Evolutionary conservation across 2,113 vertebrate species (phyloP).

Genomic region (Entelurus aequoreus): DNA sequence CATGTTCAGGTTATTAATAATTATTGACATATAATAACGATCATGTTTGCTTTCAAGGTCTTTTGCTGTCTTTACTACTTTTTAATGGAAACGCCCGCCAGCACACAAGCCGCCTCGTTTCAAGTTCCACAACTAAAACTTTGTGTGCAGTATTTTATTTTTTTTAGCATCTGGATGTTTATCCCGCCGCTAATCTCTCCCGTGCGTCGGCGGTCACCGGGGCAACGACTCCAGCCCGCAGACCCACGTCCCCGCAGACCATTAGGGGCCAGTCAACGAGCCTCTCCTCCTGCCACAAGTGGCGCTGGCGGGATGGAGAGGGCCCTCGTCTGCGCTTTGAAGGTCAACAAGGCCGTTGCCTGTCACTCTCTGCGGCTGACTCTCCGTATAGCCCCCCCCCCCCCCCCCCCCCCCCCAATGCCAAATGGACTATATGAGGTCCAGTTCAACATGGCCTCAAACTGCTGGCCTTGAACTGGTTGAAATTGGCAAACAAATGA

Average conservation of each 20-base stretch:
- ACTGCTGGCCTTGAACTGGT: constrained; percentile 9
- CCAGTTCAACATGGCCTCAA: constrained; percentile 13
- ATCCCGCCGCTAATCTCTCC: constrained; percentile 3
- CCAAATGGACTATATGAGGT: constrained; percentile 19
- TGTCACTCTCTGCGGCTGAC: constrained; percentile 55
- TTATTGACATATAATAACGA: too few relatives aligned
- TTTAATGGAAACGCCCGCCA: too few relatives aligned
- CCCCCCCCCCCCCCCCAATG: neutral
- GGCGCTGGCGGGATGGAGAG: constrained; percentile 63
- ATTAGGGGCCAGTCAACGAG: constrained; percentile 71
- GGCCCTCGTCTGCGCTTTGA: constrained; percentile 63
- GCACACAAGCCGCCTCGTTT: too few relatives aligned
- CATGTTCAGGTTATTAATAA: too few relatives aligned
- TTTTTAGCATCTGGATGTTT: too few relatives aligned
- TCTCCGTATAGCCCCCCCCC: constrained; percentile 22
- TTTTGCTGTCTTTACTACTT: too few relatives aligned
- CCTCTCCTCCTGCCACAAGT: constrained; percentile 72
- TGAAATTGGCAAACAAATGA: too few relatives aligned
- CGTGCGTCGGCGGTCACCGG: constrained; percentile 48
- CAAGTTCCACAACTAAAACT: too few relatives aligned
- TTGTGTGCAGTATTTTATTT: too few relatives aligned
- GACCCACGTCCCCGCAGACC: constrained; percentile 60
- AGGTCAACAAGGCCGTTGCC: constrained; percentile 68
- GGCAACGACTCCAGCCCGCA: constrained; percentile 62
- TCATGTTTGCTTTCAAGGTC: too few relatives aligned